Percentiles rank a stretch among this genome's conserved stretches.
Evolutionary conservation across 2,888 invertebrate genomes (phyloP).

Genomic region (Campoletis raptor): DNA sequence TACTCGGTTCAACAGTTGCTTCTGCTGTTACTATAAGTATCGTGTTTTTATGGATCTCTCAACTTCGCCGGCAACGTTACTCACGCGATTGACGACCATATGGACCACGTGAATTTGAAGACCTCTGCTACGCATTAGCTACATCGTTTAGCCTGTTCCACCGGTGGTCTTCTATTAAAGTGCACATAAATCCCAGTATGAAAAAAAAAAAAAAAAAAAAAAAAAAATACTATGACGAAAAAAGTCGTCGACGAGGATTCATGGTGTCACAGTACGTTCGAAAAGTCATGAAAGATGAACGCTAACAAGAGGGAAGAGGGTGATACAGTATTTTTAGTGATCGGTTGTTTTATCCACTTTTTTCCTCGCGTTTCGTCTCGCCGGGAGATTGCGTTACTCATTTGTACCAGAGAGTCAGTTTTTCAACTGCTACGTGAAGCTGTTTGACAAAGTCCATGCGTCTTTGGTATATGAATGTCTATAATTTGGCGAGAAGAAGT

Average conservation of each 20-base stretch:
- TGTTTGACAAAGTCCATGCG: background rate
- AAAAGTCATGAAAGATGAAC: background rate
- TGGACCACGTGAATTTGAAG: constrained; percentile 10
- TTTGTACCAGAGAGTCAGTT: background rate
- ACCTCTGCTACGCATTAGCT: constrained; percentile 51
- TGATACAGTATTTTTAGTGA: constrained; percentile 21
- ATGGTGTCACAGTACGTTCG: background rate
- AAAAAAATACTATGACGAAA: background rate
- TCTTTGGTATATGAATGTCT: background rate
- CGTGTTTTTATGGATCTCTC: constrained; percentile 49
- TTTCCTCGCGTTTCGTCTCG: constrained; percentile 8
- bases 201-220: background rate
- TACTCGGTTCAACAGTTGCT: constrained; percentile 22
- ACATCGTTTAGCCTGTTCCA: background rate
- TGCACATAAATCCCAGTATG: constrained; percentile 39
- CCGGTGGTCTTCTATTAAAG: constrained; percentile 22
- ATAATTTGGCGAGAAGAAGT: background rate
- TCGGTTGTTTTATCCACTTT: background rate
- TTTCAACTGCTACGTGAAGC: background rate
- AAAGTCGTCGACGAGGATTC: constrained; percentile 6
- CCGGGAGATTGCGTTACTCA: constrained; percentile 1
- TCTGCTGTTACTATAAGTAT: constrained; percentile 18
- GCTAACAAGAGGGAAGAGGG: background rate
- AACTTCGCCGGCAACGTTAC: background rate
- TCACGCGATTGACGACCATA: constrained; percentile 5